Evolutionary conservation across 2,113 vertebrate species (phyloP).

Genomic region (Epinephelus moara): DNA sequence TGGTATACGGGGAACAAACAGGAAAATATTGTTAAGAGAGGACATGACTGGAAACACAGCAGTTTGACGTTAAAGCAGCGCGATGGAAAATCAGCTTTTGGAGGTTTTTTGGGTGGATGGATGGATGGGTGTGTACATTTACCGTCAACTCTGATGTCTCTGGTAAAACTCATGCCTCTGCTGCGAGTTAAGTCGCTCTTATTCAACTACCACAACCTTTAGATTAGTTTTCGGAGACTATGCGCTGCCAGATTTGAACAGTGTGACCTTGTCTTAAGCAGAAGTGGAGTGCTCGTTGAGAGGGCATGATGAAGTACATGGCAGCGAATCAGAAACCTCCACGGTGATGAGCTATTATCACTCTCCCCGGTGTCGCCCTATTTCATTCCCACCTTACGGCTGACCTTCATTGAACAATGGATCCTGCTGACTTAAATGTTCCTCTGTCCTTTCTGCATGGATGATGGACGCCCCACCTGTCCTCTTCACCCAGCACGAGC

Average conservation of each 20-base stretch:
- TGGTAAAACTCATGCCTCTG: background rate
- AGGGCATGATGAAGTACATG: slow-evolving; percentile 50
- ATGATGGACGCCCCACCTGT: slow-evolving; percentile 77
- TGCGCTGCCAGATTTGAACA: background rate
- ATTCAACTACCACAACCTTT: slow-evolving; percentile 10
- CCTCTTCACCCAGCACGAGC: slow-evolving; percentile 58
- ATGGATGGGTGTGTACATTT: slow-evolving; percentile 2
- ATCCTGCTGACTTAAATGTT: slow-evolving; percentile 82
- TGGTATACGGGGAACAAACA: background rate
- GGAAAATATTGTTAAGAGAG: background rate
- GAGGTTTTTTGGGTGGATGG: background rate
- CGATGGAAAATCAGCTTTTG: slow-evolving; percentile 23
- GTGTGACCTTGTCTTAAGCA: slow-evolving; percentile 54
- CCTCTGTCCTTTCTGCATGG: slow-evolving; percentile 74
- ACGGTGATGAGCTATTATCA: slow-evolving; percentile 78
- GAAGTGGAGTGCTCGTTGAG: slow-evolving; percentile 46
- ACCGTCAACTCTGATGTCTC: slow-evolving; percentile 6
- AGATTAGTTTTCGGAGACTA: slow-evolving; percentile 1
- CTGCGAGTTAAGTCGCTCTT: slow-evolving; percentile 6
- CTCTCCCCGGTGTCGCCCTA: slow-evolving; percentile 80
- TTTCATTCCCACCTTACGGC: slow-evolving; percentile 80
- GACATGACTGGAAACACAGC: slow-evolving; percentile 30
- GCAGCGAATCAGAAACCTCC: slow-evolving; percentile 75
- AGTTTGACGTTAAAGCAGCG: background rate
- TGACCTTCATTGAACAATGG: slow-evolving; percentile 86